Base-by-base conservation (phyloP, 2,113 vertebrate genomes). In the Megalops atlanticus region DNA sequence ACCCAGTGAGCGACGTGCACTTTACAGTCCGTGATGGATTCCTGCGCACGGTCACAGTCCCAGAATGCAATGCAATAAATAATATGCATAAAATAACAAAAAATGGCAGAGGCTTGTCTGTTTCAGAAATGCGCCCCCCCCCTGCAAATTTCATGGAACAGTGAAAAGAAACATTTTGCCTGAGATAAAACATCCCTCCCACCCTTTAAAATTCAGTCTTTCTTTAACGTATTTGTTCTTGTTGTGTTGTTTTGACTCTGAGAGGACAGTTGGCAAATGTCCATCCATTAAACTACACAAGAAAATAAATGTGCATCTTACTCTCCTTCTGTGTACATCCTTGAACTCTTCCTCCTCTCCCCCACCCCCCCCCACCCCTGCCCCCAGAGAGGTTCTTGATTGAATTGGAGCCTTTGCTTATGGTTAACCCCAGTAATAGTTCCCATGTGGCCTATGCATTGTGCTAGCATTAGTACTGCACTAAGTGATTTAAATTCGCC, bases 351-450 rank as follows among this genome's bases (percentile, higher is more conserved):
- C 24, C 64, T 6, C 16, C 24, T 39, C 24, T 68, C 41, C 52
- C 75, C 78, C 39, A 43, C 1, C 4, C 24, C 27, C 45, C 24
- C 21, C 43, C 72, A 52, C 21, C 14, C 52, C 43, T 31, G 54
- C 76, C 82, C 27, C 76, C 45, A 70, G 52, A 81, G 72, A 80
- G 75, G 39, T 81, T 54, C 12, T 74, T 82, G 74, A 89, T 84
- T 85, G 83, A 89, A 87, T 84, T 81, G 75, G 82, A 83, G 84
- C 74, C 77, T 31, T 79, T 54, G 43, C 75, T 84, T 76, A 81
- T 81, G 86, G 76, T 80, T 91, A 85, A 86, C 84, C 82, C 83
- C 47, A 78, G 49, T 78, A 84, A 85, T 79, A 68, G 72, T 47
- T 77, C 77, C 81, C 70, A 18, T 76, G 83, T 76, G 86, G 83